Base-by-base conservation (phyloP, 2,797 vertebrate species). In the Pygocentrus nattereri region DNA sequence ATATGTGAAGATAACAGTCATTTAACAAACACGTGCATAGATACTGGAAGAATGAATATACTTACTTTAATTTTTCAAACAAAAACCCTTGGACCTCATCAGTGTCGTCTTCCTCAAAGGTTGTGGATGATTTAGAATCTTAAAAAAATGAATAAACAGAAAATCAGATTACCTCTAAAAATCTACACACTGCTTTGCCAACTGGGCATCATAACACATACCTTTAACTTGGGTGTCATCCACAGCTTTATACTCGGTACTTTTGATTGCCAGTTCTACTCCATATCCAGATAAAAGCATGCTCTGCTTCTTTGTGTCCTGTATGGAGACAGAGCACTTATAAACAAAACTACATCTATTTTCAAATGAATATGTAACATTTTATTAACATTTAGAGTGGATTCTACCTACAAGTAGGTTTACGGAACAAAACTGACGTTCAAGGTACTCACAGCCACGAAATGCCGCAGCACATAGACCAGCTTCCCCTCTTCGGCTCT, bases 181-280 rank as follows among this genome's bases (percentile, higher is more conserved):
- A 54, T 10, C 27, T 67, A 44, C n/a, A 82, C 18, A n/a, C 30
- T 5, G 0, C 16, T 13, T 18, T 0, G 18, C 16, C 13, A 23
- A 19, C 4, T 34, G 5, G 34, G 23, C 30, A 12, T 34, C 18
- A 47, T 31, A 16, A 67, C 1, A 1, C 21, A 86, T 92, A 99
- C 98, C 96, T 97, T 96, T 96, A 81, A 96, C 91, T 88, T 96
- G 92, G 0, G 92, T 94, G 90, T 99, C 98, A 93, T 99, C 98
- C 87, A 99, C 89, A 12, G 96, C 97, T 95, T 97, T 98, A 91
- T 99, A 99, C 90, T 99, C 98, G 5, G 98, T 99, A 90, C 93
- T 98, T 93, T 99, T 99, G 90, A 99, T 97, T 12, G 97, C 98
- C 91, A 99, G 92, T 88, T 99, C 98, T 74, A 99, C 98, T 72